A percentile compares a stretch with the other conserved stretches of the same genome.
Conservation (phyloP, 2,797 vertebrate genomes). For the Phyllotis vaccarum region DNA sequence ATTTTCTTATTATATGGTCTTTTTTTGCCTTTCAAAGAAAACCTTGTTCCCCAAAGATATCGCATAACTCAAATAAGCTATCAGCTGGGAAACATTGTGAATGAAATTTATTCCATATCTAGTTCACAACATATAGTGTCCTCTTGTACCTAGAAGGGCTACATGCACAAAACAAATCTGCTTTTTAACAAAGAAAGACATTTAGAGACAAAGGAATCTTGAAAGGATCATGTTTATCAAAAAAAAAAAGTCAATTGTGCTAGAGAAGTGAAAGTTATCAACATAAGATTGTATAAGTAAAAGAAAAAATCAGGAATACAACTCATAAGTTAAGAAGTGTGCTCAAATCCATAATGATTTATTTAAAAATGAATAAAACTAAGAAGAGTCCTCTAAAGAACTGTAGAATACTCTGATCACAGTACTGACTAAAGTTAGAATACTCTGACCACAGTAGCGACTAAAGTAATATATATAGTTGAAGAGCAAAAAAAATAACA, state of each 20-base stretch:
- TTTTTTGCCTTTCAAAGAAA: background rate
- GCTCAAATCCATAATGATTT: background rate
- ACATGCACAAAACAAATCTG: background rate
- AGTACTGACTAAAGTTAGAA: background rate
- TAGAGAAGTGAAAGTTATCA: background rate
- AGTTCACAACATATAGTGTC: background rate
- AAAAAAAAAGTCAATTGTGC: background rate
- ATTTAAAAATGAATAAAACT: constrained; percentile 7
- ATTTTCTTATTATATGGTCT: background rate
- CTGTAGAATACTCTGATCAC: background rate
- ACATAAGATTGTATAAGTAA: background rate
- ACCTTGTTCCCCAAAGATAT: background rate
- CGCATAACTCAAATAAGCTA: background rate
- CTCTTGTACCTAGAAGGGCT: background rate
- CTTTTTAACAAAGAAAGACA: background rate
- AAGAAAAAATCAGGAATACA: background rate
- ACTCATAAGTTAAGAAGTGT: background rate
- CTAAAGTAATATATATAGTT: background rate
- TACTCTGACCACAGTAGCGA: background rate
- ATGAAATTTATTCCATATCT: background rate
- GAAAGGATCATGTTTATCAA: background rate
- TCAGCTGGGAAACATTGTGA: background rate
- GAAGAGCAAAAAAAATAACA: background rate
- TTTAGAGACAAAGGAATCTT: constrained; percentile 18
- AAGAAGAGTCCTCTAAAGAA: background rate